Percentiles rank a stretch among this genome's conserved stretches.
phyloP scores from a whole-genome alignment of 2,888 invertebrate genomes.

The Chaetoderma sp. region DNA sequence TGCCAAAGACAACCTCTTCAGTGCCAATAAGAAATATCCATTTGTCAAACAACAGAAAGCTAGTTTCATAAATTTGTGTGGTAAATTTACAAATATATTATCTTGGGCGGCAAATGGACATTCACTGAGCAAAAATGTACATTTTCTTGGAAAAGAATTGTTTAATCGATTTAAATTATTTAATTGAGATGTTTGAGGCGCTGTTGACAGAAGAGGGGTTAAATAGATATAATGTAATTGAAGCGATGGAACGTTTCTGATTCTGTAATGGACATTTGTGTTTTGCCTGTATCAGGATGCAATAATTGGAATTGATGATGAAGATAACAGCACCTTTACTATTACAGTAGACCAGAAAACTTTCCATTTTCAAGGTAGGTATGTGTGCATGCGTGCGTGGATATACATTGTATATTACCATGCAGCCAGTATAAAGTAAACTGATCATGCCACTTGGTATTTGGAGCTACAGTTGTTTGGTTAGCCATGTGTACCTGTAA shows the following conservation, averaged over 20 bases:
- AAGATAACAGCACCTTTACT: slow-evolving; percentile 96
- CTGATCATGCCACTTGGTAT: too few relatives aligned
- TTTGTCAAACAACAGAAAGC: too few relatives aligned
- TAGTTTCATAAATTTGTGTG: too few relatives aligned
- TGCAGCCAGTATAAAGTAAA: too few relatives aligned
- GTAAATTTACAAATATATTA: too few relatives aligned
- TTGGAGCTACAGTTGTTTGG: too few relatives aligned
- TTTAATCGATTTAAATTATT: not conserved
- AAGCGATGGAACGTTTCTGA: not conserved
- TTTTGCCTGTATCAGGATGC: slow-evolving; percentile 78
- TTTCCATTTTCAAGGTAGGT: slow-evolving; percentile 91
- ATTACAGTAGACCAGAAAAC: slow-evolving; percentile 97
- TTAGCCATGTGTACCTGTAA: too few relatives aligned
- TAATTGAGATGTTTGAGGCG: not conserved
- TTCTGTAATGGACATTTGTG: too few relatives aligned
- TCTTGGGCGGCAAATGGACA: too few relatives aligned
- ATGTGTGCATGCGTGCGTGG: not conserved
- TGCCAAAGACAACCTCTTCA: too few relatives aligned
- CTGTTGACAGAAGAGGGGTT: not conserved
- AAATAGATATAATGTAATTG: not conserved
- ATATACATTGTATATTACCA: not conserved
- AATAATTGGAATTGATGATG: slow-evolving; percentile 98
- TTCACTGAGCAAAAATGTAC: too few relatives aligned
- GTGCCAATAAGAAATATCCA: too few relatives aligned
- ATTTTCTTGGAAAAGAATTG: not conserved